Conservation (phyloP, 1,140 invertebrate species). For the Caenorhabditis tropicalis region DNA sequence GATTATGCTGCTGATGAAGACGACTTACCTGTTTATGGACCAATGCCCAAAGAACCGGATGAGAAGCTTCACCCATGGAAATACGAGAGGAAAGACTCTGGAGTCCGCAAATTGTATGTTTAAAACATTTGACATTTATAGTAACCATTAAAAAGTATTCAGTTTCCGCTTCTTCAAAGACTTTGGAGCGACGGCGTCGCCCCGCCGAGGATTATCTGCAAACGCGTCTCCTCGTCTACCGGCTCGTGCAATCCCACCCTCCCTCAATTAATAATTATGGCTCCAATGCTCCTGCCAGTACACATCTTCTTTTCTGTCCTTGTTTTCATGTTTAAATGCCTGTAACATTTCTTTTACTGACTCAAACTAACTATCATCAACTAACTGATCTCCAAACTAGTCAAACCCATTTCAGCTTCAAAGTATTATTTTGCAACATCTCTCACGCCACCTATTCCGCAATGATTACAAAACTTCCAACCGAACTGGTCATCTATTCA, state of each 20-base stretch:
- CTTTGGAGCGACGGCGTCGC: constrained; percentile 48
- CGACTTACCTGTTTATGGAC: constrained; percentile 81
- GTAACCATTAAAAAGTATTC: constrained; percentile 46
- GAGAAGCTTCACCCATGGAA: constrained; percentile 80
- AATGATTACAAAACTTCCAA: neutral
- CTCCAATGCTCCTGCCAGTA: neutral
- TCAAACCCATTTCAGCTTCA: constrained; percentile 32
- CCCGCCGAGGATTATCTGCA: constrained; percentile 48
- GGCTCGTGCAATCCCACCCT: constrained; percentile 39
- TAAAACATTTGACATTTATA: neutral
- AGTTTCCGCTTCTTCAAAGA: constrained; percentile 62
- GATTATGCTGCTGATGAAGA: neutral
- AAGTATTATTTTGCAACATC: constrained; percentile 1
- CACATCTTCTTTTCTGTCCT: constrained; percentile 24
- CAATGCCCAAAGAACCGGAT: constrained; percentile 90
- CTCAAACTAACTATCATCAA: constrained; percentile 1
- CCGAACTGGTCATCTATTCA: neutral
- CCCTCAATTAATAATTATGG: constrained; percentile 25
- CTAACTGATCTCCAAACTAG: constrained; percentile 14
- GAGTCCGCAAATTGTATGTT: constrained; percentile 70
- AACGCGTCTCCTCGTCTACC: constrained; percentile 51
- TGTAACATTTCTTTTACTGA: neutral
- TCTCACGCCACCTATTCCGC: neutral
- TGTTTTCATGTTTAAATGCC: constrained; percentile 13
- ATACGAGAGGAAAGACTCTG: constrained; percentile 70